phyloP scores from a whole-genome alignment of 2,113 vertebrate species.

The Scopus umbretta region DNA sequence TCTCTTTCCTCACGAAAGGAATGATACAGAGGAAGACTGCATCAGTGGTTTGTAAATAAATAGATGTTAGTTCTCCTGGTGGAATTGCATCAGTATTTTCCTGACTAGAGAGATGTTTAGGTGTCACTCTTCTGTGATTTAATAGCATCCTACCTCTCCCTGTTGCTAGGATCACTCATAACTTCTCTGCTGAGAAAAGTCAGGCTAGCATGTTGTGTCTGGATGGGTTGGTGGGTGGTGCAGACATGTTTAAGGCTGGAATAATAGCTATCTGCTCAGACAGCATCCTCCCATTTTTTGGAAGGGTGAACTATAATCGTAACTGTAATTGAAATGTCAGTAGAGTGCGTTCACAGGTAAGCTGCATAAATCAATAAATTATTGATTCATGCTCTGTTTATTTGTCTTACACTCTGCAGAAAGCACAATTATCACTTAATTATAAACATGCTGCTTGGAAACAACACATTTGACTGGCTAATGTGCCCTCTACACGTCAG shows the following conservation, averaged over 20 bases:
- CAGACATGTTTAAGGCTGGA: not conserved
- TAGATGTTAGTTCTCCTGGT: not conserved
- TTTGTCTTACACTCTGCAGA: constrained; percentile 64
- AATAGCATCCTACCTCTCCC: not conserved
- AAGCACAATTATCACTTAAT: constrained; percentile 73
- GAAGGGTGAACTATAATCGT: constrained; percentile 26
- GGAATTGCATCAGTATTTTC: not conserved
- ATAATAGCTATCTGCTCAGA: not conserved
- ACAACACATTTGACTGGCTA: constrained; percentile 34
- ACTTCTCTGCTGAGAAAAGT: not conserved
- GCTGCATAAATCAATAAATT: constrained; percentile 63
- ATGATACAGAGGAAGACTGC: not conserved
- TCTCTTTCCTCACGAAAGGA: not conserved
- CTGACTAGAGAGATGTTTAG: not conserved
- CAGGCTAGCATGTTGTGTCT: not conserved
- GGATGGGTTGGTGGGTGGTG: not conserved
- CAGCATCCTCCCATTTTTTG: not conserved
- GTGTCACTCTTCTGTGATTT: not conserved
- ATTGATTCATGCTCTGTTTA: constrained; percentile 70
- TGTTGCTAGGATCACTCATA: not conserved
- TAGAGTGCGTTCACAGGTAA: constrained; percentile 49
- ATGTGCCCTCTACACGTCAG: not conserved
- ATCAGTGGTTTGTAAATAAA: not conserved
- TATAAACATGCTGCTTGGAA: constrained; percentile 66
- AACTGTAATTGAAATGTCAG: constrained; percentile 66